Conservation (phyloP, 1,140 invertebrate species). For the Sipha flava region DNA sequence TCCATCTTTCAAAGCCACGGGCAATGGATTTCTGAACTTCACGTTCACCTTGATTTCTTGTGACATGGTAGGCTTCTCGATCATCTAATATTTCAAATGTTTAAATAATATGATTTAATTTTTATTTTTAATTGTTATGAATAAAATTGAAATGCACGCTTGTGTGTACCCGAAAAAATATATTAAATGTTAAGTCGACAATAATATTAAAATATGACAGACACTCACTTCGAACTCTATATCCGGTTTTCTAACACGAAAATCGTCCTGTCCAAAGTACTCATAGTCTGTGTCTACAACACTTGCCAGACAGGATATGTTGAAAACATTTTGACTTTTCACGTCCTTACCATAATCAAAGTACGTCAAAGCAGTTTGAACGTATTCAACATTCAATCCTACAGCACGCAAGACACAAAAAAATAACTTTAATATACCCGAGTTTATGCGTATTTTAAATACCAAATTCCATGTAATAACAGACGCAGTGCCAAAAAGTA, state of each 20-base stretch:
- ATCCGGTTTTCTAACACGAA: slow-evolving; percentile 78
- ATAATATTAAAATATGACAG: no score
- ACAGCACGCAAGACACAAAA: no score
- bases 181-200: no score
- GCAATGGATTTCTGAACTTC: slow-evolving; percentile 74
- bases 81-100: background rate
- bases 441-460: no score
- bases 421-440: no score
- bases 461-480: no score
- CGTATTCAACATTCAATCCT: background rate
- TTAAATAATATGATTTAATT: background rate
- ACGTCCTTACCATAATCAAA: slow-evolving; percentile 70
- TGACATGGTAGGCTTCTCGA: background rate
- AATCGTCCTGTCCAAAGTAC: slow-evolving; percentile 83
- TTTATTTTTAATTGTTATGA: no score
- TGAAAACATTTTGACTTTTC: slow-evolving; percentile 72
- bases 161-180: no score
- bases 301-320: slow-evolving; percentile 68
- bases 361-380: slow-evolving; percentile 50
- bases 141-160: no score
- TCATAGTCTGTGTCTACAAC: slow-evolving; percentile 76
- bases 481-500: no score
- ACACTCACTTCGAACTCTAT: slow-evolving; percentile 62
- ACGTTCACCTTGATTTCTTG: slow-evolving; percentile 42
- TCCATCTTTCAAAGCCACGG: slow-evolving; percentile 62